These are phyloP conservation scores for Myotis findleyi DNA, from an alignment of 2,797 vertebrate species.

Conservation along the genomic window DNA sequence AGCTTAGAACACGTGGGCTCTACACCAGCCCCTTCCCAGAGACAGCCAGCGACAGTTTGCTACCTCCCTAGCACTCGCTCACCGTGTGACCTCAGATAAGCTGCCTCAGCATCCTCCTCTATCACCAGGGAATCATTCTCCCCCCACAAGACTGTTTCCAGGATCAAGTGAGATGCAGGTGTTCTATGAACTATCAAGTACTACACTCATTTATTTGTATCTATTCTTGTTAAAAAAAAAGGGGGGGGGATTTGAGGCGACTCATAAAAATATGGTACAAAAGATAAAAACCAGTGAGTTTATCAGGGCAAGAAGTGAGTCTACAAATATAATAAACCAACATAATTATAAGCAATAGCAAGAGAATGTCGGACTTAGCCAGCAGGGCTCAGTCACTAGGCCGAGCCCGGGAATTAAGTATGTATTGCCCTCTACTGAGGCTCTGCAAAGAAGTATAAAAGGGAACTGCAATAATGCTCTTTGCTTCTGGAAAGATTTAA, in stretches of 20 bases:
- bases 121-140: background rate
- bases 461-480: background rate
- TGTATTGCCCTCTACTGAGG: background rate
- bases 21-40: background rate
- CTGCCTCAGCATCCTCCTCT: background rate
- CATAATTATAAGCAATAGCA: background rate
- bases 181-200: background rate
- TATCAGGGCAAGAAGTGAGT: background rate
- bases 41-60: background rate
- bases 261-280: slow-evolving; percentile 18
- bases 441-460: background rate
- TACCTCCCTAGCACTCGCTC: background rate
- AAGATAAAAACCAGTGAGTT: background rate
- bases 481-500: background rate
- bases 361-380: background rate
- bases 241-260: background rate
- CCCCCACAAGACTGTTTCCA: background rate
- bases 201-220: background rate
- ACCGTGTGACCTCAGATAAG: background rate
- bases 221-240: background rate
- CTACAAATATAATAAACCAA: background rate
- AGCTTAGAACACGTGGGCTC: background rate
- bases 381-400: background rate
- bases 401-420: background rate
- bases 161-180: background rate